Evolutionary conservation across 1,140 invertebrate species (phyloP), one percentile per base, ranked within the genome.

Genomic region (Xylocopa sonorina): DNA sequence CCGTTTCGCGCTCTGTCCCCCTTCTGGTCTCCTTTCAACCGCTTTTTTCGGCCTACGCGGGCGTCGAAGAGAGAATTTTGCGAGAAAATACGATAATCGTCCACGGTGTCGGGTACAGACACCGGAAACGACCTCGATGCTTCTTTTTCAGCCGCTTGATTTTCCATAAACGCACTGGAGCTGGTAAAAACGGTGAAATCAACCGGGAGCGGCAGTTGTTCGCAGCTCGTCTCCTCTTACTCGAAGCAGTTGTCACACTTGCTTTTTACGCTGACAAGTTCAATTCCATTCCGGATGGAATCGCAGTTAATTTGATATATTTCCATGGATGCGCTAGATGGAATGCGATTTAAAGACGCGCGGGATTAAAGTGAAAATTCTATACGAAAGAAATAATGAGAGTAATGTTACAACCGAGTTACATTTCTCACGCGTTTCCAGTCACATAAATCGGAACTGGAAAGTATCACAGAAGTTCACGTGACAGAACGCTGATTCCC

Each of bases 21-120:
- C n/a, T n/a, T 43, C 62, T 18, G 6, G 6, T 43, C 27, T 27
- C 50, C 32, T 27, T 34, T 46, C 32, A 16, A 50, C 62, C 50
- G 66, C 58, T 62, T 51, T 34, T 60, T 62, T 48, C 34, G 34
- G 18, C 5, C 67, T 32, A 32, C 21, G 50, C 32, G 32, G n/a
- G 32, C 50, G 73, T 46, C 50, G 29, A 21, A n/a, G 38, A 48
- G 66, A 16, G 27, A 27, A 78, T 78, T 71, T 46, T 41, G 34
- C 67, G 66, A 50, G 75, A 78, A 78, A 71, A 71, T 71, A 71
- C 55, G 67, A 41, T 71, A 50, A 71, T 50, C 43, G 34, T 7
- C 29, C 27, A 9, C 3, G 21, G 51, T 46, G 27, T 53, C 41
- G 41, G 43, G 43, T 43, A 38, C 27, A 46, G 38, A 55, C 62